A percentile compares a stretch with the other conserved stretches of the same genome.
Conservation (phyloP, 2,797 vertebrate genomes). For the Moxostoma hubbsi region DNA sequence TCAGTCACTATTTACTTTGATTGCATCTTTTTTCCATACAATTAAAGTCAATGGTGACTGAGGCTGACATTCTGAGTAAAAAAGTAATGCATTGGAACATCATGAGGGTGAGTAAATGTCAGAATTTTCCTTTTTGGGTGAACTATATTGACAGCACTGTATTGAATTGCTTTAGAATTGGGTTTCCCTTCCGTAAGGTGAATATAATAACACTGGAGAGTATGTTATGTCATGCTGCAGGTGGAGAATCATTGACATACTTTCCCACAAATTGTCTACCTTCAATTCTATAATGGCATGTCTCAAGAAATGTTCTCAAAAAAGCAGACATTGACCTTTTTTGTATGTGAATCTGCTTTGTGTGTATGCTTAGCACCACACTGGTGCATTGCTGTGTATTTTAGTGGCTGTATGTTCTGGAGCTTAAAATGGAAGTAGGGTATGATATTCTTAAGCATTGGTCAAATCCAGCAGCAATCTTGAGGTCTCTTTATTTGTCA, state of each 20-base stretch:
- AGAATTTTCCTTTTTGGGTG: too few species aligned
- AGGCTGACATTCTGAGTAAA: too few species aligned
- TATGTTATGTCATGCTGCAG: background rate
- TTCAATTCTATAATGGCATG: background rate
- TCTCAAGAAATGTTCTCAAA: conserved; percentile 4
- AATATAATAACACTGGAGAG: background rate
- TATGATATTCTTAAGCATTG: conserved; percentile 54
- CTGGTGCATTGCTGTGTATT: conserved; percentile 61
- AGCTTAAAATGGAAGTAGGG: conserved; percentile 61
- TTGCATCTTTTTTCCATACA: conserved; percentile 17
- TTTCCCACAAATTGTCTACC: background rate
- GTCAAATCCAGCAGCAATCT: conserved; percentile 68
- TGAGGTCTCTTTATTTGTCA: conserved; percentile 69
- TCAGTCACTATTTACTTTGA: background rate
- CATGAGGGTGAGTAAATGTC: too few species aligned
- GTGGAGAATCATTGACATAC: background rate
- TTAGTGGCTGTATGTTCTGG: conserved; percentile 70
- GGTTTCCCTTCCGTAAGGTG: background rate
- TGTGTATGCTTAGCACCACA: conserved; percentile 51
- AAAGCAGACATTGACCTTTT: conserved; percentile 7
- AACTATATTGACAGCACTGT: too few species aligned
- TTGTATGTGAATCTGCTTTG: conserved; percentile 39
- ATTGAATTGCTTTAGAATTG: background rate
- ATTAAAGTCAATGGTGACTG: too few species aligned
- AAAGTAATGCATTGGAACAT: too few species aligned